Conservation (phyloP, 2,113 vertebrate species). For the Eclectus roratus region DNA sequence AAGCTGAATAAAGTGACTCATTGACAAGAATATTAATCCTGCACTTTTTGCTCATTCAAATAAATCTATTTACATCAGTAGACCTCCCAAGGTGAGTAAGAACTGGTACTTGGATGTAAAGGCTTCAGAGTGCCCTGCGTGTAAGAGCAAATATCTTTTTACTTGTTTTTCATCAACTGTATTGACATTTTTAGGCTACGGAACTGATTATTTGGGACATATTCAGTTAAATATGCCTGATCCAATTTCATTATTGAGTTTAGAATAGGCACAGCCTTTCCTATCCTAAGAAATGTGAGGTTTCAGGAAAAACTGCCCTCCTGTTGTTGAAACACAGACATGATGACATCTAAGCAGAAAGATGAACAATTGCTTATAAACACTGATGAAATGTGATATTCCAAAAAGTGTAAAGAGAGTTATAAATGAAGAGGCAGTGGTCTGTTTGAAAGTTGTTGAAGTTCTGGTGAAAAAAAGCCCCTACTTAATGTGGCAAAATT, state of each 20-base stretch:
- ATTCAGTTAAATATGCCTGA: neutral
- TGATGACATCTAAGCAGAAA: neutral
- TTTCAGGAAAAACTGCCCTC: neutral
- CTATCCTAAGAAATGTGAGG: neutral
- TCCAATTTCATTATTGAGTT: neutral
- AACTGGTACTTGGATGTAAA: neutral
- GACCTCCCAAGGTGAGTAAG: slow-evolving; percentile 34
- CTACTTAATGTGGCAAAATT: neutral
- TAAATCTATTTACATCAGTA: neutral
- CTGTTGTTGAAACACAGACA: neutral
- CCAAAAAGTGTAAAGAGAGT: neutral
- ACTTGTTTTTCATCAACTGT: neutral
- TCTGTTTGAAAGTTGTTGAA: neutral
- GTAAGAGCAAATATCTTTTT: neutral
- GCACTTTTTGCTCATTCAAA: neutral
- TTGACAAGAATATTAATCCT: slow-evolving; percentile 6
- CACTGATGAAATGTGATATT: neutral
- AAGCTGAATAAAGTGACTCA: neutral
- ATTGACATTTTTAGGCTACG: neutral
- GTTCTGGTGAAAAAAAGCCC: neutral
- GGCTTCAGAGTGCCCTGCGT: fast-evolving
- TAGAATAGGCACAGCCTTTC: neutral
- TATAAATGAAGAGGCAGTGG: neutral
- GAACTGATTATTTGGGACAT: neutral
- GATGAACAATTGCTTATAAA: neutral